Base-by-base conservation (phyloP, 1,140 invertebrate species). In the Trachymyrmex septentrionalis region DNA sequence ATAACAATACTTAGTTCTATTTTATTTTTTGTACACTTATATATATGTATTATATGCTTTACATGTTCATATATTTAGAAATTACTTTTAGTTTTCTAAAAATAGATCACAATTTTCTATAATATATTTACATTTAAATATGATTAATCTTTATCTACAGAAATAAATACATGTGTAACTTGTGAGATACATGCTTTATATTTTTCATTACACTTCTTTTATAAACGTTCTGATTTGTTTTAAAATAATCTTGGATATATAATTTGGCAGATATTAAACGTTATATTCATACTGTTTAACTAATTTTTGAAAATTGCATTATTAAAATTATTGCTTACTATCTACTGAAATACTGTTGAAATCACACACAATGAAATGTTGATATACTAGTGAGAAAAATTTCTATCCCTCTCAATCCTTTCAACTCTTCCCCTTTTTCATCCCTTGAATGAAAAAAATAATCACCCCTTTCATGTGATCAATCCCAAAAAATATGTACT, bases 391-490 rank as follows among this genome's bases (percentile, higher is more conserved):
- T 72, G 10, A 57, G 38, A 82, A 59, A 69, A 38, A 72, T 9
- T 72, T 44, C n/a, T 72, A 71, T 21, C 53, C 77, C 16, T 80
- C 21, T n/a, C 53, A 30, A 14, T 82, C 2, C 2, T 57, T 61
- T 48, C 53, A 72, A 59, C 21, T 19, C 34, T 72, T 59, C 34
- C 12, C 66, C 63, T 24, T 80, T 80, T 69, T 24, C 0, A 67
- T 27, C 30, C 63, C 44, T 71, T 30, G 21, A 44, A 9, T 24
- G 19, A 72, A 44, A 67, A 82, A 48, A 72, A 21, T n/a, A 9
- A 71, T 75, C 84, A 89, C 88, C 85, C 88, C 76, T 87, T 90
- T 88, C 77, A 85, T 66, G 21, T 16, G 44, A 21, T 66, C 61
- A 55, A 34, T 19, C 10, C 27, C 6, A 6, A 80, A 80, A 67